Base-by-base conservation (phyloP, 2,113 vertebrate species). In the Dipodomys ordii region DNA sequence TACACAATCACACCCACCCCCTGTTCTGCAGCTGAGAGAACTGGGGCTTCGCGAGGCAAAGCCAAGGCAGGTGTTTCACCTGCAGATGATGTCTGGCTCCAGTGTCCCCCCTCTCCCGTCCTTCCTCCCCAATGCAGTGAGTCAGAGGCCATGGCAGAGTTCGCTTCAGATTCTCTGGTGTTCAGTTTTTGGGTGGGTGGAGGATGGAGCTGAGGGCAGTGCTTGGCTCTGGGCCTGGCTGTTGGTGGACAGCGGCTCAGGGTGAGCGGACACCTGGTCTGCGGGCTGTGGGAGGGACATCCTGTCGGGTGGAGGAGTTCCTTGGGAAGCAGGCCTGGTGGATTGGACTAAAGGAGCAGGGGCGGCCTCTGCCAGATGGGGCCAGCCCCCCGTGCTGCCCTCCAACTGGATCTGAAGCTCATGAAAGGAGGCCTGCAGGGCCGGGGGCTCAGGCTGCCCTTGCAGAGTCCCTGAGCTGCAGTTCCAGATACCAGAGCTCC, bases 271-370 rank as follows among this genome's bases (percentile, higher is more conserved):
- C 5, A 10, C 28, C 16, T 69, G 79, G 25, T 20, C 3, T 2
- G 27, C 18, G 0, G 60, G 4, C 53, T 68, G 39, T 20, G 53
- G 60, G 13, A 62, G 27, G 44, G 76, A 27, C 13, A 11, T 28
- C 83, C 22, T 78, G 13, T 81, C n/a, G 49, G 46, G 5, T 53
- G 30, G 39, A 27, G 69, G 9, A 20, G 7, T 57, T 28, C 77
- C 27, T 28, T 6, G 68, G 80, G 18, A 65, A 30, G 30, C 6
- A 7, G 44, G 32, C 82, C 39, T 46, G 44, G 0, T 46, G 44
- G 0, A 80, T 72, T 46, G 1, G 30, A 2, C 35, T 89, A 12
- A 22, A 95, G 94, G 95, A 93, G 90, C 68, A 95, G 90, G 88
- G 80, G 30, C 79, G 80, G 30, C 79, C 53, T 39, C 88, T 77